These are phyloP conservation scores for Pandemis corylana DNA, from an alignment of 2,888 invertebrate species.

Conservation along the genomic window DNA sequence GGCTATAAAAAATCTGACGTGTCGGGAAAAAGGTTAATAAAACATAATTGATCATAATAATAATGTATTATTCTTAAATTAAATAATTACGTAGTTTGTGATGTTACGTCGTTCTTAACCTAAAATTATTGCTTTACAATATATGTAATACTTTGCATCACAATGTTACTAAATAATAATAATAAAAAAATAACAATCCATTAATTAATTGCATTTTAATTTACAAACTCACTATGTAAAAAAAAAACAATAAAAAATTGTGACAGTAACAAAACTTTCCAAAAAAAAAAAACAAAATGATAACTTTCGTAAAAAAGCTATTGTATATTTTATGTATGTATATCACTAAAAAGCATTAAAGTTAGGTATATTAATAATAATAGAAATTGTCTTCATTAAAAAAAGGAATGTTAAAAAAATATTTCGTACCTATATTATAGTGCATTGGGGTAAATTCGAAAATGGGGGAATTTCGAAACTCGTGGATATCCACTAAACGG, in stretches of 20 bases:
- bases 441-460: too few species aligned
- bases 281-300: neutral
- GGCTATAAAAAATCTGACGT: too few species aligned
- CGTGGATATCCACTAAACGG: too few species aligned
- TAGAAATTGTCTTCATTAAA: too few species aligned
- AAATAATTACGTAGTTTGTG: conserved; percentile 36
- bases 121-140: conserved; percentile 12
- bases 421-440: too few species aligned
- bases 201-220: conserved; percentile 1
- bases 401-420: too few species aligned
- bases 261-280: neutral
- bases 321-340: too few species aligned
- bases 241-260: neutral
- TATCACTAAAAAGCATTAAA: too few species aligned
- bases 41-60: conserved; percentile 8
- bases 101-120: conserved; percentile 21
- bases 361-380: too few species aligned
- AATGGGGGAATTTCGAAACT: too few species aligned
- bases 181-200: conserved; percentile 1
- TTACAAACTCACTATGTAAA: neutral
- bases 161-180: conserved; percentile 4
- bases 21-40: neutral
- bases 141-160: conserved; percentile 31
- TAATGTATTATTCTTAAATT: conserved; percentile 27
- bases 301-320: neutral